Base-by-base conservation (phyloP, 2,888 invertebrate genomes). In the Lithophane ornitopus region DNA sequence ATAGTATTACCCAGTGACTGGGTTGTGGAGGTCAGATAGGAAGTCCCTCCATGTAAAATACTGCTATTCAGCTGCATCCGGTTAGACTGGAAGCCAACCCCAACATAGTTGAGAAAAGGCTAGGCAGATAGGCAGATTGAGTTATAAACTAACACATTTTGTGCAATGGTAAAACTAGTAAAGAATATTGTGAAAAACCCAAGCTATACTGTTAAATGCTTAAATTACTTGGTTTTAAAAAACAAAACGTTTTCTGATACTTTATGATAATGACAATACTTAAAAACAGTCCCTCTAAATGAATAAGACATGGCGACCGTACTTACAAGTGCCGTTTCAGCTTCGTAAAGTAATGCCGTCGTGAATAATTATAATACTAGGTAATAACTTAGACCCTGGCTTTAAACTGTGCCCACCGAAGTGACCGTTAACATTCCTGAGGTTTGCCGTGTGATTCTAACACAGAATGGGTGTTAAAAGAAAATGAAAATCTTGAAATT, bases 311-410 rank as follows among this genome's bases (percentile, higher is more conserved):
- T 68, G 62, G 79, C 54, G 28, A 68, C 75, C 76, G 56, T 74
- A 74, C 65, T 81, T 34, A 16, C 28, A 12, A 22, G 34, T 11
- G 14, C 22, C n/a, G 28, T 66, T 65, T 41, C 4, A 46, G 28
- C 39, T 39, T 22, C 41, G 61, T 54, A 44, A 76, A 52, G 75
- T 39, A 63, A 68, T 16, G 44, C 16, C 22, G n/a, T 4, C 44
- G 44, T 58, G 52, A 74, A 81, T 66, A 74, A 81, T 65, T 75
- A 81, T 58, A 58, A 75, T 58, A 46, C 56, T 49, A n/a, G 8
- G 67, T 63, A 44, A 39, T 73, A 80, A 39, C 12, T 46, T 74
- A 62, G 39, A 52, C 8, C 39, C 61, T 28, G 12, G 71, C n/a
- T 62, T 54, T 54, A 79, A 39, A 14, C 28, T 14, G 11, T 0